These are phyloP conservation scores for Cladorhizidae sp. DNA, from an alignment of 37 sponge, comb jelly and placozoan species.

Conservation along the genomic window DNA sequence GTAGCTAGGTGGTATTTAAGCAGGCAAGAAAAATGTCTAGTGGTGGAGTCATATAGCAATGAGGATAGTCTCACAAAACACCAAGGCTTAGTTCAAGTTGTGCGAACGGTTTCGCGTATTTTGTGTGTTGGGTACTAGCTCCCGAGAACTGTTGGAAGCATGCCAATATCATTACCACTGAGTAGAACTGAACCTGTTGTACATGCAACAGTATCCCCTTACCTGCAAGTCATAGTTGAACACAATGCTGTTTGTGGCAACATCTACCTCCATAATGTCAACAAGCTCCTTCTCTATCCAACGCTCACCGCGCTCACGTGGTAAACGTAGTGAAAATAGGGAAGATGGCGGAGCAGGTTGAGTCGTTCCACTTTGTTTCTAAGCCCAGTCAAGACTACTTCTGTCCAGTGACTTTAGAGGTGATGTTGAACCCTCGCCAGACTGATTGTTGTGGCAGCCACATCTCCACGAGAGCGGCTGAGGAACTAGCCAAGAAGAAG, in stretches of 20 bases:
- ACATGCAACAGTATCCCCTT: background rate
- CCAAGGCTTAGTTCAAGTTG: too few relatives aligned
- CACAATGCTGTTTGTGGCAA: constrained; percentile 7
- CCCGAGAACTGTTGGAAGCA: too few relatives aligned
- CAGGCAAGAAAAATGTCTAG: too few relatives aligned
- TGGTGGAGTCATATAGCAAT: too few relatives aligned
- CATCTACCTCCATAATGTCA: background rate
- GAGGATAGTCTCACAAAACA: too few relatives aligned
- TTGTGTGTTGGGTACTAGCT: too few relatives aligned
- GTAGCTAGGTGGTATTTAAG: too few relatives aligned
- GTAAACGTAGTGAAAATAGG: too few relatives aligned
- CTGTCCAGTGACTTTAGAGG: constrained; percentile 27
- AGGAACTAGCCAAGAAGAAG: background rate
- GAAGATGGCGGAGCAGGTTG: too few relatives aligned
- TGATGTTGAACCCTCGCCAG: constrained; percentile 38
- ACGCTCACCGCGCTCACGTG: background rate
- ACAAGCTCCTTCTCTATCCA: background rate
- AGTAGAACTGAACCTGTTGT: too few relatives aligned
- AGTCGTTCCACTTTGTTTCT: constrained; percentile 24
- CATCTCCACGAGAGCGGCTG: constrained; percentile 4
- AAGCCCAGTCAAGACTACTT: constrained; percentile 12
- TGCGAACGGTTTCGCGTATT: too few relatives aligned
- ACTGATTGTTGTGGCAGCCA: constrained; percentile 45
- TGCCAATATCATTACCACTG: too few relatives aligned
- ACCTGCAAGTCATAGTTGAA: constrained; percentile 68